Evolutionary conservation across 2,888 invertebrate genomes (phyloP).

Genomic region (Pyrocoelia pectoralis): DNA sequence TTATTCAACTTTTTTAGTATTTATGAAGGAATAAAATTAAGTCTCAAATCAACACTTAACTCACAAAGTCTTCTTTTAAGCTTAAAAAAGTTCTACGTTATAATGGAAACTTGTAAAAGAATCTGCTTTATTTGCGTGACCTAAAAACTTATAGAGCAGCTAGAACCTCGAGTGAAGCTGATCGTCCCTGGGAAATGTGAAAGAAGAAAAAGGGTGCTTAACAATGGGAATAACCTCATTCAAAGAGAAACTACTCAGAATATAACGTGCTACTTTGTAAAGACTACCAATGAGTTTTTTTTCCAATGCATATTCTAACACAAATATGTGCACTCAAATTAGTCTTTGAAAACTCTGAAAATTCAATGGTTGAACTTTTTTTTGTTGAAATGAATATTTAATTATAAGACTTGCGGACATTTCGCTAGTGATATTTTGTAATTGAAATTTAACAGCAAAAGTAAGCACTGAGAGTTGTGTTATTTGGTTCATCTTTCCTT

Average conservation of each 20-base stretch:
- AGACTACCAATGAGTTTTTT: not conserved
- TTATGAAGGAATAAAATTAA: slow-evolving; percentile 1
- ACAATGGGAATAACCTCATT: slow-evolving; percentile 1
- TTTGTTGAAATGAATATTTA: no score
- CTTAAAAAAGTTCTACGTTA: not conserved
- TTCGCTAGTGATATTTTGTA: no score
- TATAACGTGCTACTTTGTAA: not conserved
- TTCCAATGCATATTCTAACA: not conserved
- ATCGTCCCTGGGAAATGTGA: not conserved
- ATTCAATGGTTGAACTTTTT: no score
- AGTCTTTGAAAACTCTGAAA: no score
- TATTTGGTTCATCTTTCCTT: no score
- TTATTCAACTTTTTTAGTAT: not conserved
- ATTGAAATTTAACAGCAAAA: no score
- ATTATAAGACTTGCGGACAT: no score
- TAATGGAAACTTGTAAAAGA: not conserved
- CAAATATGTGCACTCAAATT: not conserved
- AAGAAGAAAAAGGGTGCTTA: not conserved
- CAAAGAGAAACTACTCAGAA: not conserved
- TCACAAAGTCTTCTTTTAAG: not conserved
- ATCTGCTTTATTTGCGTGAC: not conserved
- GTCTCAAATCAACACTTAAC: not conserved
- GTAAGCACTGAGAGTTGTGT: no score
- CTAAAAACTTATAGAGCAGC: not conserved
- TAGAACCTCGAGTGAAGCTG: not conserved